These are phyloP conservation scores for Crenichthys baileyi DNA, from an alignment of 2,797 vertebrate genomes.

Conservation along the genomic window DNA sequence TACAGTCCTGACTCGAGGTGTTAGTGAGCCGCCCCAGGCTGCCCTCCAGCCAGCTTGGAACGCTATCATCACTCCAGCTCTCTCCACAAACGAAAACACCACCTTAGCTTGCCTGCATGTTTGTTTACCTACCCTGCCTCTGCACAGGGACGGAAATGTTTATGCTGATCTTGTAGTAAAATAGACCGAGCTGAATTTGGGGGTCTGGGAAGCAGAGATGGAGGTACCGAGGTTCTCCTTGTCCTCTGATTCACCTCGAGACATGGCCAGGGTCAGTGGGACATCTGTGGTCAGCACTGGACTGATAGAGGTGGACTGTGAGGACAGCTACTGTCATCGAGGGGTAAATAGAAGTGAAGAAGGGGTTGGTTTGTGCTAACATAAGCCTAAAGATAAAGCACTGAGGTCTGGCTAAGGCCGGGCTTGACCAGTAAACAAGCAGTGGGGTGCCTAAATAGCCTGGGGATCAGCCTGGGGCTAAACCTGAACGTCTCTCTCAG, in stretches of 20 bases:
- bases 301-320: constrained; percentile 72
- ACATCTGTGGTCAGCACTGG: constrained; percentile 85
- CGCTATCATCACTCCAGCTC: constrained; percentile 67
- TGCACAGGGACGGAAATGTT: constrained; percentile 65
- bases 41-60: constrained; percentile 71
- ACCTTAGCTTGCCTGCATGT: constrained; percentile 59
- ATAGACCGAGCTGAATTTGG: constrained; percentile 66
- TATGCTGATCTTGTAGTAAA: constrained; percentile 64
- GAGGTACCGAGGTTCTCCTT: constrained; percentile 43
- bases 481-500: constrained; percentile 87
- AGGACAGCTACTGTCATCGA: constrained; percentile 91
- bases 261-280: constrained; percentile 76
- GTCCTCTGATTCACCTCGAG: constrained; percentile 78
- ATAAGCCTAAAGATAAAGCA: constrained; percentile 85
- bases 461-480: constrained; percentile 75
- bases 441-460: constrained; percentile 61
- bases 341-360: constrained; percentile 87
- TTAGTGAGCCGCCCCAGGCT: constrained; percentile 77
- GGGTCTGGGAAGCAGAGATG: constrained; percentile 13
- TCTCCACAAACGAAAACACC: constrained; percentile 53
- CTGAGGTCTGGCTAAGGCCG: constrained; percentile 60
- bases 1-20: constrained; percentile 68
- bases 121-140: constrained; percentile 70
- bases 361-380: constrained; percentile 78
- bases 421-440: constrained; percentile 74